Conservation (phyloP, 2,113 vertebrate genomes). For the Pteruthius melanotis region DNA sequence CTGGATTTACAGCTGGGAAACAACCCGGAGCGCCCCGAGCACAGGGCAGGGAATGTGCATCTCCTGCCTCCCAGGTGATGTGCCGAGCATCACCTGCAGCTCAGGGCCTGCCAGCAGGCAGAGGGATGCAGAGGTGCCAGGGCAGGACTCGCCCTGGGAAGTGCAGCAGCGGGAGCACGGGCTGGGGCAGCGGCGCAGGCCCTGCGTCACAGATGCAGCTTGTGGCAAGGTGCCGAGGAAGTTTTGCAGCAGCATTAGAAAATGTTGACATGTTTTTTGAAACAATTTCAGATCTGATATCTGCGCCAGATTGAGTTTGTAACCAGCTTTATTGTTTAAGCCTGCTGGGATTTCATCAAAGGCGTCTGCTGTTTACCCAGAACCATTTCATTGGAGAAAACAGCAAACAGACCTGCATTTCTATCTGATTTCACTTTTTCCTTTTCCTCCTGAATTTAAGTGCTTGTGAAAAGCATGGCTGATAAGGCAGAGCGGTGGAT, state of each 20-base stretch:
- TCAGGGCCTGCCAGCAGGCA: background rate
- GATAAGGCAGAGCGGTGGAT: slow-evolving; percentile 71
- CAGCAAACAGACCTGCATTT: slow-evolving; percentile 81
- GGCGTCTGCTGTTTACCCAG: slow-evolving; percentile 82
- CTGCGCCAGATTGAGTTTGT: slow-evolving; percentile 82
- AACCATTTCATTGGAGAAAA: slow-evolving; percentile 81
- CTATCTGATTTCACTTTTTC: slow-evolving; percentile 80
- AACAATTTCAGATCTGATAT: slow-evolving; percentile 85
- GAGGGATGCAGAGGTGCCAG: background rate
- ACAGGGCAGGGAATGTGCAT: rapidly evolving
- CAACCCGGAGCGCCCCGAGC: rapidly evolving
- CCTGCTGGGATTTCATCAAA: slow-evolving; percentile 85
- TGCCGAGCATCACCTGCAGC: background rate
- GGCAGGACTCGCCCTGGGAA: background rate
- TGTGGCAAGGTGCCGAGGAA: slow-evolving; percentile 58
- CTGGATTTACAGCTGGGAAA: background rate
- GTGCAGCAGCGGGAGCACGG: rapidly evolving
- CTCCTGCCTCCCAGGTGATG: background rate
- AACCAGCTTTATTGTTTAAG: slow-evolving; percentile 85
- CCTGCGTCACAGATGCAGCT: background rate
- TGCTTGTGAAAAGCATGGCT: slow-evolving; percentile 74
- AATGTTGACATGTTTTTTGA: slow-evolving; percentile 80
- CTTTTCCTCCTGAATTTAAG: slow-evolving; percentile 78
- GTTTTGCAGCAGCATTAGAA: slow-evolving; percentile 72
- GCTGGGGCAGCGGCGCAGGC: background rate